Percentiles rank a stretch among this genome's conserved stretches.
These are phyloP conservation scores for Leptinotarsa rubiginosa DNA, from an alignment of 2,888 invertebrate genomes.

Conservation along the genomic window DNA sequence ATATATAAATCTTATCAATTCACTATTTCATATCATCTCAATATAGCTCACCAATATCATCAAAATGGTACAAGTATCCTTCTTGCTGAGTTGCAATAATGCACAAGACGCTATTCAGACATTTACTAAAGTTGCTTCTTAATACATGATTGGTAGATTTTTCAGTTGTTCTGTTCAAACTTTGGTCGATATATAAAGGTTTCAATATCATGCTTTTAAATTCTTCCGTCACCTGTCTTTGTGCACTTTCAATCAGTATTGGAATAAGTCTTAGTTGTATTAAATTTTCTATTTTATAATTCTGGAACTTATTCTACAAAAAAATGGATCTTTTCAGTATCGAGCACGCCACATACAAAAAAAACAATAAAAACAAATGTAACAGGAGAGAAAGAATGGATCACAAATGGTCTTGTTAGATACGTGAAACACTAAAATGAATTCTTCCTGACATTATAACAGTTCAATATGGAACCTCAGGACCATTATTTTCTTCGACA, in stretches of 20 bases:
- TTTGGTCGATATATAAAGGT: conserved; percentile 65
- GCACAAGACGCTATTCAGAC: conserved; percentile 73
- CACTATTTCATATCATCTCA: background rate
- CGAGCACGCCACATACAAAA: background rate
- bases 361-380: background rate
- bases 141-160: conserved; percentile 55
- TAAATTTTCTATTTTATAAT: conserved; percentile 66
- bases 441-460: no score
- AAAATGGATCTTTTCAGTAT: background rate
- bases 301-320: conserved; percentile 53
- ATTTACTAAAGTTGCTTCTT: conserved; percentile 70
- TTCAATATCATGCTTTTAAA: conserved; percentile 69
- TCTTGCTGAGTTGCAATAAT: conserved; percentile 76
- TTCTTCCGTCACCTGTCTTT: conserved; percentile 66
- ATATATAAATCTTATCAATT: no score
- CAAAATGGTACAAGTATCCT: conserved; percentile 80
- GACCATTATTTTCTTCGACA: background rate
- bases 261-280: conserved; percentile 67
- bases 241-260: conserved; percentile 62
- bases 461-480: no score
- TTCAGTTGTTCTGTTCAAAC: conserved; percentile 49
- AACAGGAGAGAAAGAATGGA: background rate
- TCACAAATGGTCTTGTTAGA: no score
- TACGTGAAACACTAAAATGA: no score
- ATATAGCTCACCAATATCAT: conserved; percentile 62